Conservation (phyloP, 2,888 invertebrate species). For the Girardia tigrina region DNA sequence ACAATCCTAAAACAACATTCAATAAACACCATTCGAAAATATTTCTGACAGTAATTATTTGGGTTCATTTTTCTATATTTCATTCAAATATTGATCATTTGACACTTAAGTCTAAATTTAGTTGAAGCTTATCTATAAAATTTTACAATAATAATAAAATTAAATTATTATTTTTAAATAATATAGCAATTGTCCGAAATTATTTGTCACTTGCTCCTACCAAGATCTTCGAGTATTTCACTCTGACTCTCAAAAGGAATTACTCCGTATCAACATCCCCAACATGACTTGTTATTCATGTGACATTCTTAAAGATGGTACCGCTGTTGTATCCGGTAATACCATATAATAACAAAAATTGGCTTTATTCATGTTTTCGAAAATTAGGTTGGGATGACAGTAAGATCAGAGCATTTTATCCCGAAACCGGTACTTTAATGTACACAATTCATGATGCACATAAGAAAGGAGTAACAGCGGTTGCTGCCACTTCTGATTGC, state of each 20-base stretch:
- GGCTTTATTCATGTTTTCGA: slow-evolving; percentile 27
- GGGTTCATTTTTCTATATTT: too few relatives aligned
- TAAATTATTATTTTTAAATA: too few relatives aligned
- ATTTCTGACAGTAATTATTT: too few relatives aligned
- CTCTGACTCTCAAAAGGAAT: slow-evolving; percentile 61
- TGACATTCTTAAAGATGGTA: slow-evolving; percentile 60
- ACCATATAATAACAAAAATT: slow-evolving; percentile 9
- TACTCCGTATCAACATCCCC: slow-evolving; percentile 68
- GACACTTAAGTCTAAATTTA: too few relatives aligned
- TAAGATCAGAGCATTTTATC: slow-evolving; percentile 48
- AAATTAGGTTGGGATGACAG: slow-evolving; percentile 52
- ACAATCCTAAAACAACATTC: too few relatives aligned
- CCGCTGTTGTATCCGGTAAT: slow-evolving; percentile 61
- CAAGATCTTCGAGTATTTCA: slow-evolving; percentile 77
- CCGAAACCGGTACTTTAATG: slow-evolving; percentile 62
- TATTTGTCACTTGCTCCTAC: slow-evolving; percentile 72
- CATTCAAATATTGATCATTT: too few relatives aligned
- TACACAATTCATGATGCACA: slow-evolving; percentile 76
- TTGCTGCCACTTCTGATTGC: slow-evolving; percentile 62
- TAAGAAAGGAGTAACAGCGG: slow-evolving; percentile 71
- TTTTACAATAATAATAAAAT: too few relatives aligned
- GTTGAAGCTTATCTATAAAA: too few relatives aligned
- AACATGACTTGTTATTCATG: slow-evolving; percentile 69
- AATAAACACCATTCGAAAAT: too few relatives aligned
- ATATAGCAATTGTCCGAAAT: slow-evolving; percentile 65